These are phyloP conservation scores for Ypsolopha scabrella DNA, from an alignment of 2,888 invertebrate species.

Conservation along the genomic window DNA sequence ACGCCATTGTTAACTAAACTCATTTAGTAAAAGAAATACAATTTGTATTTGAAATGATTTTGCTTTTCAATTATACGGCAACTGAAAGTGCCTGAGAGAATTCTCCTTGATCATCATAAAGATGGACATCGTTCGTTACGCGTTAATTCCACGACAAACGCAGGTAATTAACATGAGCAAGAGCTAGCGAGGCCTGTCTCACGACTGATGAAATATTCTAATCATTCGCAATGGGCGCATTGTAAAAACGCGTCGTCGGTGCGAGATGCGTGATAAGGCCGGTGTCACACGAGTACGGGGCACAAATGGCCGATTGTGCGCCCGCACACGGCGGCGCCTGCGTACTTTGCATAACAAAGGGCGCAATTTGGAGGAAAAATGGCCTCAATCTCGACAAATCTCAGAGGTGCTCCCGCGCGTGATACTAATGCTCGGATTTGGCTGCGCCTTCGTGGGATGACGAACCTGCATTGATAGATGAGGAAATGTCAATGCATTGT, in stretches of 20 bases:
- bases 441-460: conserved; percentile 3
- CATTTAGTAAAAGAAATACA: too few relatives aligned
- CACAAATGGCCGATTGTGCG: conserved; percentile 52
- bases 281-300: conserved; percentile 48
- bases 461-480: conserved; percentile 3
- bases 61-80: conserved; percentile 7
- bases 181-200: conserved; percentile 22
- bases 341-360: conserved; percentile 69
- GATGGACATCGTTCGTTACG: not conserved
- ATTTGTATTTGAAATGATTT: too few relatives aligned
- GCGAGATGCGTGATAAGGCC: conserved; percentile 52
- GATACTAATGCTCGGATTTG: conserved; percentile 23
- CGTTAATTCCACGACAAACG: conserved; percentile 3
- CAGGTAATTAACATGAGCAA: conserved; percentile 41
- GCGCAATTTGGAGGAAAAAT: conserved; percentile 68
- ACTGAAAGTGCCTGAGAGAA: conserved; percentile 1
- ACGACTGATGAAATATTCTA: conserved; percentile 61
- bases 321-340: conserved; percentile 66
- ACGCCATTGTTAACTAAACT: too few relatives aligned
- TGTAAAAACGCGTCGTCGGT: conserved; percentile 44
- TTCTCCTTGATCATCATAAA: conserved; percentile 5
- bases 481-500: conserved; percentile 3
- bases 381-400: conserved; percentile 54
- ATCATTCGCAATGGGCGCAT: conserved; percentile 52
- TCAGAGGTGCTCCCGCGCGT: conserved; percentile 25